These are phyloP conservation scores for Leucopsar rothschildi DNA, from an alignment of 2,113 vertebrate species.

Conservation along the genomic window DNA sequence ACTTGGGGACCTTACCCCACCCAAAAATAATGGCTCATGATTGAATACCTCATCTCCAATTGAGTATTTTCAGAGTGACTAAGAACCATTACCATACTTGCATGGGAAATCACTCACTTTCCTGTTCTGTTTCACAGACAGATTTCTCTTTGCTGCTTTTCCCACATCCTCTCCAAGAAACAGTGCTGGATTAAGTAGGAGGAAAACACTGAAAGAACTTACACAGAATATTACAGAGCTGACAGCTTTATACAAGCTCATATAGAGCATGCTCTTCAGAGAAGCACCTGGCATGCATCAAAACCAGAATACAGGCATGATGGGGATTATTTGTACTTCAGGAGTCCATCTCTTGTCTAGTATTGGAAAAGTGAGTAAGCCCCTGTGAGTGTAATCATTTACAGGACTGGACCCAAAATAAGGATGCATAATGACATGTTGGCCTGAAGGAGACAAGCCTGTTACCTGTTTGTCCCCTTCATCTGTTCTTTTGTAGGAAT, in stretches of 20 bases:
- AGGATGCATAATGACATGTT: neutral
- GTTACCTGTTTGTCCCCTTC: constrained; percentile 82
- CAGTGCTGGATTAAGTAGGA: neutral
- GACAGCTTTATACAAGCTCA: neutral
- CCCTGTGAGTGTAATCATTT: neutral
- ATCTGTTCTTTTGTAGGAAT: constrained; percentile 77
- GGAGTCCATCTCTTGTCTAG: neutral
- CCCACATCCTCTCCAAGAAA: neutral
- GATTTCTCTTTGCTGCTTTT: neutral
- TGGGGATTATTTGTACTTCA: neutral
- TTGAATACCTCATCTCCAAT: neutral
- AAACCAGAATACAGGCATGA: neutral
- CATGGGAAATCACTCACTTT: neutral
- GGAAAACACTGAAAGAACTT: neutral
- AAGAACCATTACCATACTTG: neutral
- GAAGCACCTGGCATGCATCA: neutral
- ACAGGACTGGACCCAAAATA: neutral
- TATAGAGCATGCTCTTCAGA: neutral
- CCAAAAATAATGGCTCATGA: neutral
- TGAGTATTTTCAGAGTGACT: neutral
- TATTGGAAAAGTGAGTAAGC: neutral
- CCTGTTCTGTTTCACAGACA: neutral
- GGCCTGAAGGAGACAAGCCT: neutral
- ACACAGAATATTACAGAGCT: neutral
- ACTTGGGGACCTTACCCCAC: neutral